A percentile compares a stretch with the other conserved stretches of the same genome.
Evolutionary conservation across 2,888 invertebrate genomes (phyloP).

Genomic region (Drosophila sordidula): DNA sequence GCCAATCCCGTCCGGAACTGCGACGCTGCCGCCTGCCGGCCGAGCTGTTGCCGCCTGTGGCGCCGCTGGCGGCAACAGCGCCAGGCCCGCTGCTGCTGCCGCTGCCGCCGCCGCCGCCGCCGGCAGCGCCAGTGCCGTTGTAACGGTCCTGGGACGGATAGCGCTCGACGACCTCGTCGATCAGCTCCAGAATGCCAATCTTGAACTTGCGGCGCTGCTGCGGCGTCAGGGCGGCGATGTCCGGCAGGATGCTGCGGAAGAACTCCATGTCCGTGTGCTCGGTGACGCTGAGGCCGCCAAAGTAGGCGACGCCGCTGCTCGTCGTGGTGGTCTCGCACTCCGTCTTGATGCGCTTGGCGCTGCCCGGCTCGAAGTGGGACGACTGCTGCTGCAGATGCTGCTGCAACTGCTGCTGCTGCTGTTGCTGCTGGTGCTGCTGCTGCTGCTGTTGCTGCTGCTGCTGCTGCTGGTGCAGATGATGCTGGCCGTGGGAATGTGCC

Average conservation of each 20-base stretch:
- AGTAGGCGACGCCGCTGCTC: constrained; percentile 49
- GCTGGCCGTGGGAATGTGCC: constrained; percentile 49
- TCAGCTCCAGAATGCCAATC: constrained; percentile 86
- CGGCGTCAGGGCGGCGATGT: constrained; percentile 85
- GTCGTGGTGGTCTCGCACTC: constrained; percentile 78
- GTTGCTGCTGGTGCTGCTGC: constrained; percentile 42
- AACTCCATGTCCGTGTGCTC: constrained; percentile 85
- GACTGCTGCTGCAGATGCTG: constrained; percentile 40
- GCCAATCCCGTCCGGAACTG: constrained; percentile 75
- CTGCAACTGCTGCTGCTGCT: constrained; percentile 39
- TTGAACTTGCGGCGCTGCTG: constrained; percentile 86
- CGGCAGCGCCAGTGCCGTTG: constrained; percentile 47
- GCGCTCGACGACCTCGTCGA: constrained; percentile 85
- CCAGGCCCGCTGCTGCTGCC: constrained; percentile 8
- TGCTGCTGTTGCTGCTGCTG: constrained; percentile 44
- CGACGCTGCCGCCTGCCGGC: constrained; percentile 44
- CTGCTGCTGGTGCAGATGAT: constrained; percentile 50
- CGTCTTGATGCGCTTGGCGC: constrained; percentile 81
- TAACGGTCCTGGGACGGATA: constrained; percentile 74
- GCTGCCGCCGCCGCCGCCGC: constrained; percentile 23
- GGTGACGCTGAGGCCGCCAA: constrained; percentile 58
- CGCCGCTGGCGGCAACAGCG: constrained; percentile 5
- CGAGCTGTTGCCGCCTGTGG: constrained; percentile 18
- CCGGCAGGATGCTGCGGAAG: constrained; percentile 86
- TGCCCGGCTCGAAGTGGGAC: constrained; percentile 47